Base-by-base conservation (phyloP, 2,888 invertebrate genomes). In the Girardia tigrina region DNA sequence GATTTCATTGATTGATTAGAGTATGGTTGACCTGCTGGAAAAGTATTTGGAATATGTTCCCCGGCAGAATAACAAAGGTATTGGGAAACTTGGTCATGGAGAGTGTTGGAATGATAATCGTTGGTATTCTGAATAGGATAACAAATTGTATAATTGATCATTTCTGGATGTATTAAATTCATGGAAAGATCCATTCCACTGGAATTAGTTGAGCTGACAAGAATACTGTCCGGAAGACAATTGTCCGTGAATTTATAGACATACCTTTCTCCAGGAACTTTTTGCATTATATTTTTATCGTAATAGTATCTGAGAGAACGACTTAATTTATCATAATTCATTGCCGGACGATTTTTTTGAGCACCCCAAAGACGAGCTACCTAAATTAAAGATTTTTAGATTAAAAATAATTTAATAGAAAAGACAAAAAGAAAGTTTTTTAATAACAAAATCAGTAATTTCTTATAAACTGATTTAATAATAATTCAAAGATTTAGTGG, bases 241-340 rank as follows among this genome's bases (percentile, higher is more conserved):
- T 36, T 36, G 16, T 36, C 36, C 8, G 36, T 36, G n/a, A 94
- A 94, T 83, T 93, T 92, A 86, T 94, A 94, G 14, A 94, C 94
- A 86, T 94, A 94, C 80, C 94, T 88, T 83, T 94, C 94, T 0
- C 94, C 91, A 0, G 84, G 82, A 0, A 94, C 94, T 85, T 94
- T 94, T 85, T 94, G 94, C 93, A 94, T 94, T 81, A 94, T 94
- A n/a, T 94, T 94, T 83, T 94, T 94, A 84, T 94, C 94, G 83
- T 94, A 94, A 83, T 94, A 94, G 81, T 94, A 94, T n/a, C 94
- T 88, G 42, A 94, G 86, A 0, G 94, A 94, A 6, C 94, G 87
- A 42, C 93, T 93, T 72, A 94, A 86, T 84, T 94, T 94, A 85
- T 94, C 94, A 83, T 94, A 94, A 86, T 94, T 94, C 94, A 94